Evolutionary conservation across 2,888 invertebrate species (phyloP).

Genomic region (Gnatocerus cornutus): DNA sequence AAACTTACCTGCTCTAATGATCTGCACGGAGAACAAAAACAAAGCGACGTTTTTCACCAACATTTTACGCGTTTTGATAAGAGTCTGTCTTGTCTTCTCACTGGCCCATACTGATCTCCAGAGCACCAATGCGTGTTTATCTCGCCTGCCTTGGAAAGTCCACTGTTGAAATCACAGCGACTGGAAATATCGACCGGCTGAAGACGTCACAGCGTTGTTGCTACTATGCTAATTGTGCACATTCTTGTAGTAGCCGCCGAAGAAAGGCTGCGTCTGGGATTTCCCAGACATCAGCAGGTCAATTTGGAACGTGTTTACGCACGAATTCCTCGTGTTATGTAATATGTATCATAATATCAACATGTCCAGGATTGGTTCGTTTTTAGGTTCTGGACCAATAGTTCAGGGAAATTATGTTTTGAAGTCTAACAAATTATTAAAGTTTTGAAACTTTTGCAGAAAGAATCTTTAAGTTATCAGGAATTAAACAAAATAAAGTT

Average conservation of each 20-base stretch:
- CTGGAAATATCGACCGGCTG: constrained; percentile 18
- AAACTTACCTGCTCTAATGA: constrained; percentile 17
- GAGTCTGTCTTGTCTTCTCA: constrained; percentile 39
- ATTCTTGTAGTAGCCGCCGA: background rate
- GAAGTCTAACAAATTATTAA: no score
- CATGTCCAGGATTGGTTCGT: no score
- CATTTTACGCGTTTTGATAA: background rate
- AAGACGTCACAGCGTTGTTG: constrained; percentile 18
- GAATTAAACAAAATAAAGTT: no score
- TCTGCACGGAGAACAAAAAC: constrained; percentile 1
- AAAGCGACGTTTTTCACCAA: background rate
- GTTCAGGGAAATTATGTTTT: no score
- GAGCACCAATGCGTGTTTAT: constrained; percentile 48
- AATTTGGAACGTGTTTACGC: no score
- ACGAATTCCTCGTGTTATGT: no score
- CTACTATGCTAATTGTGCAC: constrained; percentile 8
- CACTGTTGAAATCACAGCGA: constrained; percentile 39
- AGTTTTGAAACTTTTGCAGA: no score
- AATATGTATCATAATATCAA: no score
- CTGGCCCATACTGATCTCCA: constrained; percentile 58
- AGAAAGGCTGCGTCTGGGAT: background rate
- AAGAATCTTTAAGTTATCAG: no score
- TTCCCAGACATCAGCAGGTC: background rate
- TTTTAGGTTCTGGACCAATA: no score
- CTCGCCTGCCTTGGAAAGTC: constrained; percentile 62